Conservation (phyloP, 2,888 invertebrate genomes). For the Heliconius aoede region DNA sequence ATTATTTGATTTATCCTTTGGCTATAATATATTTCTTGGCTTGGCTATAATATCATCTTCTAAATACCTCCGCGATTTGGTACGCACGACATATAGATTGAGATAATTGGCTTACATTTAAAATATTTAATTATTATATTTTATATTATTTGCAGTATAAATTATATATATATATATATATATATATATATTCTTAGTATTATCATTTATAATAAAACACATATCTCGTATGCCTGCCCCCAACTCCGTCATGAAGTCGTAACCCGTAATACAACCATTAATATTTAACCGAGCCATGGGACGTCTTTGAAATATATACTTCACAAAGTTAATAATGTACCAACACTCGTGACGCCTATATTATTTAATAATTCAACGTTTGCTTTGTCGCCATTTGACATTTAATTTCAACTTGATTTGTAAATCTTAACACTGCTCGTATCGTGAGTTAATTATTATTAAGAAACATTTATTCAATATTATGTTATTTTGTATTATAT, state of each 20-base stretch:
- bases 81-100: too few relatives aligned
- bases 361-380: conserved; percentile 47
- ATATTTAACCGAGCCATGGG: conserved; percentile 43
- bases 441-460: background rate
- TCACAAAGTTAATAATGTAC: conserved; percentile 40
- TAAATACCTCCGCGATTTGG: too few relatives aligned
- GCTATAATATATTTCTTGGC: too few relatives aligned
- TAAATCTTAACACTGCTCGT: conserved; percentile 8
- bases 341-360: conserved; percentile 28
- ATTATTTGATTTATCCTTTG: too few relatives aligned
- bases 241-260: conserved; percentile 25
- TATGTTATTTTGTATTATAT: background rate
- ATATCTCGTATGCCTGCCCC: conserved; percentile 7
- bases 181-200: too few relatives aligned
- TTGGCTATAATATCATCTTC: too few relatives aligned
- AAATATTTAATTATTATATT: too few relatives aligned
- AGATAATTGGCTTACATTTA: too few relatives aligned
- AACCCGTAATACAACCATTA: conserved; percentile 39
- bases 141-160: too few relatives aligned
- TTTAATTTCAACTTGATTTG: conserved; percentile 25
- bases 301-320: conserved; percentile 38
- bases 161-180: too few relatives aligned
- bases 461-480: background rate
- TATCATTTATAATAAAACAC: conserved; percentile 5
- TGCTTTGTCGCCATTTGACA: conserved; percentile 39